These are phyloP conservation scores for Urocynchramus pylzowi DNA, from an alignment of 2,113 vertebrate species.

Conservation along the genomic window DNA sequence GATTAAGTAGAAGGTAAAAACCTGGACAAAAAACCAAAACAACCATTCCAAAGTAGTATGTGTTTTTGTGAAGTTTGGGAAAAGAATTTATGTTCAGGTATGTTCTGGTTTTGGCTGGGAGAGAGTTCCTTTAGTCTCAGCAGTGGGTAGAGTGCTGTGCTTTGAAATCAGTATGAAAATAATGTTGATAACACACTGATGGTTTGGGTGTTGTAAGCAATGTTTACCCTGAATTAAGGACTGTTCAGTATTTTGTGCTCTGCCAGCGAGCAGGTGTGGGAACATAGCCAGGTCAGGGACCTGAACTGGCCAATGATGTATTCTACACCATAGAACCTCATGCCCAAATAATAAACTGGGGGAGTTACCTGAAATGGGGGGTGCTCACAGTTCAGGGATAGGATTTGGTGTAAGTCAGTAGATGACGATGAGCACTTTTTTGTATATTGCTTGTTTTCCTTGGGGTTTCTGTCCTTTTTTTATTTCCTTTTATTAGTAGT, in stretches of 20 bases:
- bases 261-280: not conserved
- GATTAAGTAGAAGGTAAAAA: not conserved
- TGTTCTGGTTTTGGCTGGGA: not conserved
- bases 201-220: not conserved
- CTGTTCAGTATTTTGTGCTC: not conserved
- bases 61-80: not conserved
- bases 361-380: not conserved
- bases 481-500: not conserved
- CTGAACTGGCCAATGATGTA: not conserved
- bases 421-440: not conserved
- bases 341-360: not conserved
- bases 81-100: not conserved
- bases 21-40: not conserved
- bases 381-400: not conserved
- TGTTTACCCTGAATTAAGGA: no score
- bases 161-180: not conserved
- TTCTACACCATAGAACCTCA: not conserved
- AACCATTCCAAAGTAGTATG: fast-evolving
- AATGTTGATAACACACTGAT: not conserved
- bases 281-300: not conserved
- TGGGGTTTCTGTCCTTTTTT: not conserved
- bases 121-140: not conserved
- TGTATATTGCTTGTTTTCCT: not conserved
- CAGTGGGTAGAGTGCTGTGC: not conserved
- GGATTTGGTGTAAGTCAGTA: not conserved